A percentile compares a stretch with the other conserved stretches of the same genome.
Evolutionary conservation across 2,888 invertebrate species (phyloP).

Genomic region (Gryllus longicercus): DNA sequence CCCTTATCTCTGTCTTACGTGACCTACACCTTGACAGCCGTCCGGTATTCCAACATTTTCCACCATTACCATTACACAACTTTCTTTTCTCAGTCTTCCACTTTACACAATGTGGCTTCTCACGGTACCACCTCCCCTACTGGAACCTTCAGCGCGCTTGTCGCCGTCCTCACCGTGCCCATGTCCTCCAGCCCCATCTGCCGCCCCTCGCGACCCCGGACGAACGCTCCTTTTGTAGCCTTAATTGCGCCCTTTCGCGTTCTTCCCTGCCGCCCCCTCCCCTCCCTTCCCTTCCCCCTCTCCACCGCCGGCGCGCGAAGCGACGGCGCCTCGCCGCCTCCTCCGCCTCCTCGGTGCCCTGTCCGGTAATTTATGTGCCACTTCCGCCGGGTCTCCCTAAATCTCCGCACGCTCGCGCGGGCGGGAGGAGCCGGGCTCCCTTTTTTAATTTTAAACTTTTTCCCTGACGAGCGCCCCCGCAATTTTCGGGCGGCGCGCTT

Average conservation of each 20-base stretch:
- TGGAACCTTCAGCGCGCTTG: no score
- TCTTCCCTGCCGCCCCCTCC: not conserved
- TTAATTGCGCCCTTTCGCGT: slow-evolving; percentile 17
- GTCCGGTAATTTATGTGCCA: slow-evolving; percentile 17
- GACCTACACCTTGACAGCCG: no score
- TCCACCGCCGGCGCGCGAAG: no score
- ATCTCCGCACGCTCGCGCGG: not conserved
- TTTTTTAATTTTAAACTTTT: slow-evolving; percentile 17
- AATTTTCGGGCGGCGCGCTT: not conserved
- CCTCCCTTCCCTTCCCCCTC: not conserved
- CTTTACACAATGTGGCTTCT: no score
- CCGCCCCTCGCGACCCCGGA: not conserved
- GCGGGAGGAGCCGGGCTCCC: not conserved
- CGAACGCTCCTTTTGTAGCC: not conserved
- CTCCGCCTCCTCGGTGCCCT: not conserved
- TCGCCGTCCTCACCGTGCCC: no score
- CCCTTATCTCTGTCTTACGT: no score
- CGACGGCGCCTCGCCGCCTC: no score
- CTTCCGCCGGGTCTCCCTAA: not conserved
- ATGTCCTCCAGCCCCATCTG: not conserved
- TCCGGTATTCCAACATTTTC: no score
- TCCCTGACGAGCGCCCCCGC: slow-evolving; percentile 4
- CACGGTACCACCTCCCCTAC: no score
- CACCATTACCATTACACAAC: no score
- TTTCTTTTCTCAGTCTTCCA: no score